Base-by-base conservation (phyloP, 2,113 vertebrate species). In the Patagioenas fasciata region DNA sequence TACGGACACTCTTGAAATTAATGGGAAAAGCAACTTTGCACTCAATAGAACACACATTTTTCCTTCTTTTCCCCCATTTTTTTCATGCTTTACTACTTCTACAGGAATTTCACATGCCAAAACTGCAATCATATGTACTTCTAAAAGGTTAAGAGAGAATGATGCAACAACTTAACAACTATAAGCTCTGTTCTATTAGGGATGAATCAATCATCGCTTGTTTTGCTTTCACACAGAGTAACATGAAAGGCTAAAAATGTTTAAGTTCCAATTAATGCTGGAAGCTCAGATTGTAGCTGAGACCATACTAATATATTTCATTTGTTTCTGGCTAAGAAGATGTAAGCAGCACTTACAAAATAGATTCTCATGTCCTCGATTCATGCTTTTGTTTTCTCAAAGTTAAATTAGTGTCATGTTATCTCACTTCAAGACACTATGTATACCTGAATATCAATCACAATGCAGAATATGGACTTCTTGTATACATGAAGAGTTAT, bases 251-350 rank as follows among this genome's bases (percentile, higher is more conserved):
- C 28, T 79, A 24, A 53, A 73, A 53, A 15, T 2, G 6, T 34
- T 58, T 3, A 62, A 48, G 13, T 20, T 24, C 36, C 31, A 20
- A 10, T 71, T 56, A 29, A 0, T 42, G 38, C 36, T 65, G 48
- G 44, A 69, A 87, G 36, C 9, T 93, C 57, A 72, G n/a, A 14
- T 1, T 15, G 47, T 10, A 79, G 53, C 48, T 48, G 25, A 73
- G 29, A 31, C 32, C 26, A 21, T 1, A 34, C 0, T 2, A 20
- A 16, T 3, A 14, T 1, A 25, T 21, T 23, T 32, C 16, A 24
- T 75, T 72, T 54, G 26, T 61, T 86, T 73, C 74, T 65, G 28
- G 17, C 42, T 47, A 61, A 47, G 61, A 67, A 19, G 26, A 69
- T 4, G 36, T 2, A 13, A 58, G 23, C 28, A 32, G 14, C 2